These are phyloP conservation scores for Ryuthela nishihirai DNA, from an alignment of 2,888 invertebrate genomes.

Conservation along the genomic window DNA sequence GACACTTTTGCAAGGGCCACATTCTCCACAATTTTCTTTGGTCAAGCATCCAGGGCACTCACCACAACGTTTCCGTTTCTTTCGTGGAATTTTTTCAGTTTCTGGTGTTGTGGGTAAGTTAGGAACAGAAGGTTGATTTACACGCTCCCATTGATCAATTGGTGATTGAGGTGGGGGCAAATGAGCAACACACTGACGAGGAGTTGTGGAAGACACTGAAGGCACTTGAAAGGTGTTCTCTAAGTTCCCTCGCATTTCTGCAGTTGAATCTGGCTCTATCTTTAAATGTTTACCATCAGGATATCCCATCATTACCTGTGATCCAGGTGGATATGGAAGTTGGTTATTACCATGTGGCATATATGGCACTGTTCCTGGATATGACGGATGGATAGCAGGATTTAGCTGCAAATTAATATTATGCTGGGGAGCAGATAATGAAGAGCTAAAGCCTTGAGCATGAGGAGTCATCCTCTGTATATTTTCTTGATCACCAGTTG, in stretches of 20 bases:
- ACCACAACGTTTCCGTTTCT: constrained; percentile 63
- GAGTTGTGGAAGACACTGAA: constrained; percentile 41
- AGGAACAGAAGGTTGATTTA: constrained; percentile 16
- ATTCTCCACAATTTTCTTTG: constrained; percentile 93
- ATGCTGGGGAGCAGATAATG: constrained; percentile 10
- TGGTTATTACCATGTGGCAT: not conserved
- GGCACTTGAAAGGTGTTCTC: constrained; percentile 43
- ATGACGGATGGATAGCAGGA: not conserved
- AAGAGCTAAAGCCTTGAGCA: constrained; percentile 17
- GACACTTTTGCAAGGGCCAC: constrained; percentile 78
- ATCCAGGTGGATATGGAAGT: constrained; percentile 14
- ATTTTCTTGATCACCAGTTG: constrained; percentile 16
- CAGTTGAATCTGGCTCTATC: constrained; percentile 24
- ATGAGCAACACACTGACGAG: constrained; percentile 19
- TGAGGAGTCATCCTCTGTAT: constrained; percentile 21
- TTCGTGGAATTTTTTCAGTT: constrained; percentile 35
- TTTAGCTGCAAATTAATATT: constrained; percentile 27
- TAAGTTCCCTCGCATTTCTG: constrained; percentile 18
- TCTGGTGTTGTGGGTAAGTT: constrained; percentile 12
- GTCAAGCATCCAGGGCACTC: constrained; percentile 92
- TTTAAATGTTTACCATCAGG: constrained; percentile 28
- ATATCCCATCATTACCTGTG: constrained; percentile 25
- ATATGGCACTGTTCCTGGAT: constrained; percentile 11
- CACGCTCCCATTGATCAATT: constrained; percentile 33
- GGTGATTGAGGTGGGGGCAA: constrained; percentile 27